Base-by-base conservation (phyloP, 2,113 vertebrate genomes). In the Megaptera novaeangliae region DNA sequence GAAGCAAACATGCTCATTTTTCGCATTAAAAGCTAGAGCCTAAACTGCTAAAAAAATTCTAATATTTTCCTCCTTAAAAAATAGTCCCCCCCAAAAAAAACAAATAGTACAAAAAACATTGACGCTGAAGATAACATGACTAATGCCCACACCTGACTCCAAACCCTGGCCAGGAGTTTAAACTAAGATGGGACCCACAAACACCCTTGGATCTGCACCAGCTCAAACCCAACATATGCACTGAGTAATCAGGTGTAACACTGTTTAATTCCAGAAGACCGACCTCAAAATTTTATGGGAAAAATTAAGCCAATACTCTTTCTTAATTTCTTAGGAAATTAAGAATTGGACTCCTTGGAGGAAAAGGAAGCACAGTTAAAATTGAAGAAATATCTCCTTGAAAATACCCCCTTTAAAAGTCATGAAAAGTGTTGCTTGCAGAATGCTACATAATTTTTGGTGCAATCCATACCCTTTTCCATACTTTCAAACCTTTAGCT, bases 1-100 rank as follows among this genome's bases (percentile, higher is more conserved):
- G n/a, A 98, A 88, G n/a, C 64, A 93, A 88, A 75, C 25, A 88
- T 68, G 46, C 8, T 91, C 61, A 84, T 83, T 83, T 64, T 92
- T 91, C 46, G 72, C 92, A 84, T 78, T 90, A 71, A 95, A 96
- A 87, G 49, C 64, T n/a, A 15, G 11, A 93, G 4, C 31, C 39
- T 77, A 64, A 72, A 49, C 21, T 91, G 15, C 75, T 84, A 95
- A 85, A 81, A 63, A 41, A 64, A 41, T 69, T 81, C 59, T 66
- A 94, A n/a, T n/a, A 78, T 29, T 88, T 94, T 91, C 11, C 9
- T 82, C 17, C 64, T 86, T 91, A 66, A 87, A 94, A 91, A 88
- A 88, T 12, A 72, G 23, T n/a, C 61, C 21, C 25, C 34, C 25
- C 31, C 21, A 7, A 8, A 68, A 77, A 90, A 88, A 52, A 21